Base-by-base conservation (phyloP, 2,113 vertebrate species). In the Labrus mixtus region DNA sequence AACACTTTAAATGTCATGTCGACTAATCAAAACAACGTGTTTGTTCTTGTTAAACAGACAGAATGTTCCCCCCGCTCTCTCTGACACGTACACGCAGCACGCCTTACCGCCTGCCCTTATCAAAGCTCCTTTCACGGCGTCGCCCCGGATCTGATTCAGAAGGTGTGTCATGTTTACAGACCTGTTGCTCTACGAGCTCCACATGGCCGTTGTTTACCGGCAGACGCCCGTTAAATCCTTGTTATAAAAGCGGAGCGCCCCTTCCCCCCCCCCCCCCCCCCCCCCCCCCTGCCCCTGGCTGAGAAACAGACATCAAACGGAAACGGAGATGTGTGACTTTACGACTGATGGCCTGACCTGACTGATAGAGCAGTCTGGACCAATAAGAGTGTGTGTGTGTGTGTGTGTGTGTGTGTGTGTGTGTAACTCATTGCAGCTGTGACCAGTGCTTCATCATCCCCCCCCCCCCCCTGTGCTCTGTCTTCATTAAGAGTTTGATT, bases 261-360 rank as follows among this genome's bases (percentile, higher is more conserved):
- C 33, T 12, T 20, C 36, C 33, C 36, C 3, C 63, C 29, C 37
- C 33, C 37, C 37, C 1, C 37, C 37, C 50, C 43, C 41, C 25
- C 16, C 19, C 36, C 22, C 12, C 36, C 16, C 23, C 13, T 25
- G 29, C 39, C 22, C 41, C 84, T 61, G 33, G n/a, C 78, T 82
- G 53, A 81, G 74, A 85, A 70, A 84, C 71, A 41, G 67, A 91
- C 87, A 84, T 94, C 85, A 90, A 91, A 90, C 66, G 54, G 73
- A 71, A 81, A 66, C 51, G 11, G 62, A 62, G 82, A 84, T 68
- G 79, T 90, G 80, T 72, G 85, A 89, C 87, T 91, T 91, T 84
- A 90, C 36, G 46, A 76, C 81, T 45, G 87, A 70, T 54, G 75
- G 78, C 68, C 76, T 64, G 82, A 82, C 67, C 86, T 43, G 77